phyloP scores from a whole-genome alignment of 2,888 invertebrate genomes.

The Cosmopolites sordidus region DNA sequence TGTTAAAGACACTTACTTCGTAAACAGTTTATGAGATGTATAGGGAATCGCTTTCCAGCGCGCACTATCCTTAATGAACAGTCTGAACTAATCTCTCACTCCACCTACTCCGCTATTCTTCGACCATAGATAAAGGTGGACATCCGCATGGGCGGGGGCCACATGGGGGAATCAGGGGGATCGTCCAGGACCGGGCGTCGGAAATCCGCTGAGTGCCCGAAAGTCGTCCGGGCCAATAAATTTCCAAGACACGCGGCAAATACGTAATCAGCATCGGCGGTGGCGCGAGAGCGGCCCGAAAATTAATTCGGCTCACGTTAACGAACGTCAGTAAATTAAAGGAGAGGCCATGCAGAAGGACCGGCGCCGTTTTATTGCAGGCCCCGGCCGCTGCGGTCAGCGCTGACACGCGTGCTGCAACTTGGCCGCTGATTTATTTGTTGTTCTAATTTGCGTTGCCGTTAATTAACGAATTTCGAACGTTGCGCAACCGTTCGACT shows the following conservation, averaged over 20 bases:
- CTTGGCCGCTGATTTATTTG: conserved; percentile 31
- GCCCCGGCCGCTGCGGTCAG: conserved; percentile 42
- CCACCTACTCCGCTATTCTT: too few relatives aligned
- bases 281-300: conserved; percentile 33
- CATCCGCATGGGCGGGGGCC: too few relatives aligned
- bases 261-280: conserved; percentile 44
- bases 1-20: too few relatives aligned
- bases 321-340: conserved; percentile 48
- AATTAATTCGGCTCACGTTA: conserved; percentile 50
- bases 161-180: too few relatives aligned
- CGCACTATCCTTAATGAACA: too few relatives aligned
- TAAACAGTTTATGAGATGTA: too few relatives aligned
- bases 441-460: conserved; percentile 26
- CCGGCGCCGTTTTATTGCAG: conserved; percentile 27
- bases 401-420: conserved; percentile 38
- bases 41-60: too few relatives aligned
- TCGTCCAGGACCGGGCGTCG: not conserved
- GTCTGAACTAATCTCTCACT: too few relatives aligned
- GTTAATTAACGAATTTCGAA: conserved; percentile 26
- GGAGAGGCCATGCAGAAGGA: conserved; percentile 33
- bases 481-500: conserved; percentile 9
- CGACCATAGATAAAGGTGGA: too few relatives aligned
- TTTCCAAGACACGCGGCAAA: conserved; percentile 47
- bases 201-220: conserved; percentile 33
- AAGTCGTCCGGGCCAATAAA: conserved; percentile 38